Base-by-base conservation (phyloP, 2,888 invertebrate genomes). In the Elgonia sp. region DNA sequence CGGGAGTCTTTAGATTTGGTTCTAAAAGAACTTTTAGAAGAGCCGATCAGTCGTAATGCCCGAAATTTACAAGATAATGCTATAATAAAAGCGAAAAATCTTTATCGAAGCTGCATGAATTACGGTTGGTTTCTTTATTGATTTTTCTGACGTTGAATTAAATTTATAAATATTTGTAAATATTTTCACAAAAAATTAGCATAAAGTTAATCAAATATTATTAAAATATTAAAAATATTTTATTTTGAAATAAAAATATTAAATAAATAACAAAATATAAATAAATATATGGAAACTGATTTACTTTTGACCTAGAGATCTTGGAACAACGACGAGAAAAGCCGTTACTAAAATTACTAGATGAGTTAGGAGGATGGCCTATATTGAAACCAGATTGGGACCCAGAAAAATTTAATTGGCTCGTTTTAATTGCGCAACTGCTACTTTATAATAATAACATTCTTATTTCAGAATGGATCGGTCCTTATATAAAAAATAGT, bases 61-160 rank as follows among this genome's bases (percentile, higher is more conserved):
- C 53, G 55, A 14, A n/a, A 46, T 57, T 40, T 65, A n/a, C 37
- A 91, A 6, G 95, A 95, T 86, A 96, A 97, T 91, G 98, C 98
- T 0, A 96, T 97, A 73, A 92, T 95, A 6, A 99, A 99, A 95
- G 98, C 98, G 0, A 98, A 97, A 94, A 95, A 96, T 92, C 95
- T 99, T 18, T 99, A 98, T 93, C 96, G 96, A 92, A 98, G 98
- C 5, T 99, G 99, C 92, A 97, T 98, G 96, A 97, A 98, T 94
- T 96, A 96, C 92, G 95, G 95, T 94, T 92, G 90, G 93, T 92
- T 72, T 76, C n/a, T 21, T 16, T 29, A 29, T 29, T 29, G 29
- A 29, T 29, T 29, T 29, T 29, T 29, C 3, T 29, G 29, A 29
- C 5, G 29, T 29, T 29, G 5, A 29, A 29, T 29, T 29, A 5